phyloP scores from a whole-genome alignment of 2,113 vertebrate genomes.

The Spermophilus dauricus region DNA sequence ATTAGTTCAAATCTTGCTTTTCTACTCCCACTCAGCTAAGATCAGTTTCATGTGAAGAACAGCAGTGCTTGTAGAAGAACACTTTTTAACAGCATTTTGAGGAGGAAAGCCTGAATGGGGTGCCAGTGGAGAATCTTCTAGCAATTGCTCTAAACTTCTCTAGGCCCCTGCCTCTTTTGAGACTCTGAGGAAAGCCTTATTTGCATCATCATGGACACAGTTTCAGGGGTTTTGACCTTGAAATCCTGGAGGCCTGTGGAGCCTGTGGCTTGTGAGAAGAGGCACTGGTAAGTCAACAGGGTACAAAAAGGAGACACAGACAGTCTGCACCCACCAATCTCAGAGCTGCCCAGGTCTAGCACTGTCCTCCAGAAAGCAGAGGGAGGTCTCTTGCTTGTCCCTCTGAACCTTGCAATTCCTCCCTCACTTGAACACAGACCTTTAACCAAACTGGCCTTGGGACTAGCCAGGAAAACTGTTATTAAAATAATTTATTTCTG shows the following conservation, averaged over 20 bases:
- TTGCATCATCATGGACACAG: neutral
- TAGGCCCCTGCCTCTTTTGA: neutral
- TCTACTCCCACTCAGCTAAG: neutral
- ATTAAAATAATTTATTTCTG: conserved; percentile 33
- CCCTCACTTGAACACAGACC: neutral
- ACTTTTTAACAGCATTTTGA: neutral
- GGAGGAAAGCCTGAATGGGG: neutral
- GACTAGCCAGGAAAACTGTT: neutral
- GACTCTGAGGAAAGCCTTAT: neutral
- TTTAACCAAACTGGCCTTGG: neutral
- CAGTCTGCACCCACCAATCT: neutral
- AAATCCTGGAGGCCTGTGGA: neutral
- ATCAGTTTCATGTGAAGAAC: neutral
- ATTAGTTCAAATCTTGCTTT: conserved; percentile 36
- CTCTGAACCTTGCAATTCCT: neutral
- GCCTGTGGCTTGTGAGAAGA: neutral
- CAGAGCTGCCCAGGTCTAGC: neutral
- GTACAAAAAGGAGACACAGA: neutral
- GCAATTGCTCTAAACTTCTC: neutral
- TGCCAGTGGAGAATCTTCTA: neutral
- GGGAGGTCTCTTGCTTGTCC: neutral
- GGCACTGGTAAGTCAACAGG: neutral
- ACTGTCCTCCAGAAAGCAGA: neutral
- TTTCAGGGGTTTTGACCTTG: neutral
- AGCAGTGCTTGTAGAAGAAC: neutral